Evolutionary conservation across 2,797 vertebrate genomes (phyloP), one percentile per base, ranked within the genome.

Genomic region (Pangasius larnaudii): DNA sequence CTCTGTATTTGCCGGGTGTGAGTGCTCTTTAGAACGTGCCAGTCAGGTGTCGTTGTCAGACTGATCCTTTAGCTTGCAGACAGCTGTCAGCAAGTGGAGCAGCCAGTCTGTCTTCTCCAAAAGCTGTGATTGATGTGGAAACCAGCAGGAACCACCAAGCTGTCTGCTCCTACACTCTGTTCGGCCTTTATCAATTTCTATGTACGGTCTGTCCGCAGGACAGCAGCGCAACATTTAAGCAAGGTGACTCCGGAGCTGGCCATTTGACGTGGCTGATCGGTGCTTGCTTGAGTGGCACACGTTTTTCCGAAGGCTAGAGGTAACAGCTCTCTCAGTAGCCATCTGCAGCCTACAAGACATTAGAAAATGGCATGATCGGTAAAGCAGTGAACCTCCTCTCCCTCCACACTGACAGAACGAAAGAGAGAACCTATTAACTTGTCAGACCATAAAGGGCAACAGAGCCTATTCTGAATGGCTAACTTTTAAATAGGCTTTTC

Each of bases 341-440:
- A 63, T 92, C 87, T 91, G 86, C 84, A 92, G 75, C 86, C 89
- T 90, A 90, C 91, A 90, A 88, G 89, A 91, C 91, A 91, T 85
- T 86, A 85, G 85, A 84, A 91, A 90, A 93, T 90, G 91, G 88
- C 89, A 89, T 42, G 42, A 86, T 86, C 79, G 51, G 87, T 84
- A 84, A 89, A 88, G 89, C 85, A 88, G 89, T 69, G 86, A 90
- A 69, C 82, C 74, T 61, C 30, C 75, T 75, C 84, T 86, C 90
- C 88, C 82, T 90, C 84, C 61, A 49, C 72, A 85, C 79, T 90
- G 92, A 90, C 85, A 78, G 85, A 58, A 77, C 39, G 91, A 89
- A 90, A 91, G 88, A 80, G 85, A 74, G 87, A 89, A 93, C 92
- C 91, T 92, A 92, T 92, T 93, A 91, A 91, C 89, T 91, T 92